Base-by-base conservation (phyloP, 2,113 vertebrate genomes). In the Castor canadensis region DNA sequence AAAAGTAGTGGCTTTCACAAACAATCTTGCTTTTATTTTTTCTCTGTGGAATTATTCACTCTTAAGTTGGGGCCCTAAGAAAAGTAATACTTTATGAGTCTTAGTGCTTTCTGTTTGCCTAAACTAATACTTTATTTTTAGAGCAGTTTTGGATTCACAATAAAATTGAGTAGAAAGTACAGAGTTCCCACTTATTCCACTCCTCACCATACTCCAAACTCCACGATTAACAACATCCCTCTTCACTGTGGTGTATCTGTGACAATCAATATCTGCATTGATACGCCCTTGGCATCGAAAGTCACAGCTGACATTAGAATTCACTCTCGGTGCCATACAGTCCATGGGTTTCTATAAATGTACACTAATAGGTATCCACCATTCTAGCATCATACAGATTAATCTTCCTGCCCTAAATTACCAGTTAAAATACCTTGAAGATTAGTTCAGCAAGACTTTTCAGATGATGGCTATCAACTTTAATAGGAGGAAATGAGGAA, bases 241-340 rank as follows among this genome's bases (percentile, higher is more conserved):
- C 58, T 45, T 64, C 77, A 58, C 3, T 66, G 82, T 15, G 28
- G 38, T 35, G 0, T 52, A 24, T 77, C 62, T 66, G 24, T n/a
- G 66, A 15, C 2, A 60, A 30, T 32, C 49, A 4, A 5, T n/a
- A n/a, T 24, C 2, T 62, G 3, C 1, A 0, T 0, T 62, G 71
- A 28, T 30, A 32, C 15, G 5, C n/a, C 56, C 8, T 24, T 60
- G n/a, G 49, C 38, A 19, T 28, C 84, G 56, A 30, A 32, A 79
- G 62, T 35, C 52, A 40, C 28, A n/a, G 45, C 13, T 54, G 38
- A 47, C 40, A 26, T 30, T 32, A 40, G 4, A 35, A 24, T 28
- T 94, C 85, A 58, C 22, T 77, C 2, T 38, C 12, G 0, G 11
- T 66, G n/a, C 40, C 38, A 9, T n/a, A 24, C 15, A 19, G 71